A percentile compares a stretch with the other conserved stretches of the same genome.
phyloP scores from a whole-genome alignment of 92 coral and sea anemone genomes.

The Epizoanthus ramosus region DNA sequence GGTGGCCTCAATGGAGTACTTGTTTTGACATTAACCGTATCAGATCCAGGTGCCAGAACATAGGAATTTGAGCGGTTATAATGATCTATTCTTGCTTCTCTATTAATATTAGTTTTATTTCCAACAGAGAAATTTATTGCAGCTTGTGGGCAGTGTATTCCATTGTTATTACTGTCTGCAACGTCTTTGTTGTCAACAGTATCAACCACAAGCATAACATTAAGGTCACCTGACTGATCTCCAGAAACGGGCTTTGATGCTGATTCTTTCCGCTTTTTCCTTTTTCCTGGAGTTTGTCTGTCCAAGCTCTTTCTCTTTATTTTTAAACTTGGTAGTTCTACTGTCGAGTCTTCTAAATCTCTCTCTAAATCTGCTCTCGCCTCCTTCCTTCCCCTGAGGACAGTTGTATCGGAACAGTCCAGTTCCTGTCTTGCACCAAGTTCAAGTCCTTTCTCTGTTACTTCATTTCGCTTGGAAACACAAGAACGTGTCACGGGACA shows the following conservation, averaged over 20 bases:
- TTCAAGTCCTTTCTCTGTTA: not conserved
- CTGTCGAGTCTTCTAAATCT: not conserved
- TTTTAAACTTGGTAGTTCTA: constrained; percentile 24
- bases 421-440: not conserved
- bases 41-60: not conserved
- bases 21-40: not conserved
- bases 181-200: not conserved
- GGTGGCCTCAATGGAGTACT: constrained; percentile 26
- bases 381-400: not conserved
- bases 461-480: not conserved
- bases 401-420: not conserved
- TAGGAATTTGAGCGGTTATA: not conserved
- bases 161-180: constrained; percentile 11
- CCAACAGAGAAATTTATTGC: constrained; percentile 14
- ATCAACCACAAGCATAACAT: not conserved
- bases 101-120: not conserved
- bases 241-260: not conserved
- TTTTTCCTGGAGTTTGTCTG: constrained; percentile 27
- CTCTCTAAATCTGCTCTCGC: not conserved
- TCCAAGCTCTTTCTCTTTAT: constrained; percentile 39
- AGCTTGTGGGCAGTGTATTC: not conserved
- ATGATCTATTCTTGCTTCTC: not conserved
- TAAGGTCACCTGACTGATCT: not conserved
- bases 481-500: constrained; percentile 16
- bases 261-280: constrained; percentile 36